Evolutionary conservation across 2,113 vertebrate species (phyloP).

Genomic region (Sylvia atricapilla): DNA sequence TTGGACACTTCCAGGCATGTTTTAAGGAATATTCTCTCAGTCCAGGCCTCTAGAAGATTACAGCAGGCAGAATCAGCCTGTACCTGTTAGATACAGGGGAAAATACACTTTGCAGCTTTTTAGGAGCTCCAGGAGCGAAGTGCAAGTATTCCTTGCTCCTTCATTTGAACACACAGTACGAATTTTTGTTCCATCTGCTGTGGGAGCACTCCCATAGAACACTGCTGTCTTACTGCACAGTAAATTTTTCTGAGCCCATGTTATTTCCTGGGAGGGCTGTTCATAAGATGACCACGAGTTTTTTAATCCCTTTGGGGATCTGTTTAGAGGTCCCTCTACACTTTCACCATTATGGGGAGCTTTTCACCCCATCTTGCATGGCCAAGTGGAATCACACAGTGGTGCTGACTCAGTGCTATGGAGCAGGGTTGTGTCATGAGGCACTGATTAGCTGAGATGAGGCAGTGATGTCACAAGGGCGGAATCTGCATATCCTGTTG

Average conservation of each 20-base stretch:
- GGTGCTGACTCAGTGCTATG: not conserved
- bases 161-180: not conserved
- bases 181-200: not conserved
- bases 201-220: not conserved
- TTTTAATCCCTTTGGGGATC: not conserved
- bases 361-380: not conserved
- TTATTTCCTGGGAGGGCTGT: not conserved
- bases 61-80: not conserved
- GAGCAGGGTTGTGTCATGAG: not conserved
- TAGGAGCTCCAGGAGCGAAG: not conserved
- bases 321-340: not conserved
- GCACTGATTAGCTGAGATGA: not conserved
- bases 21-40: not conserved
- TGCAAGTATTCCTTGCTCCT: not conserved
- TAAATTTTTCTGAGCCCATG: not conserved
- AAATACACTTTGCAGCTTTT: not conserved
- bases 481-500: constrained; percentile 29
- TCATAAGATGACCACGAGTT: not conserved
- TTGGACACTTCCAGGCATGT: not conserved
- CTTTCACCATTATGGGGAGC: not conserved
- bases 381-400: not conserved
- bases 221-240: not conserved
- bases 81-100: not conserved
- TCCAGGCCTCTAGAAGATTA: not conserved
- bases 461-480: not conserved